A percentile compares a stretch with the other conserved stretches of the same genome.
Conservation (phyloP, 2,797 vertebrate species). For the Acropternis orthonyx region DNA sequence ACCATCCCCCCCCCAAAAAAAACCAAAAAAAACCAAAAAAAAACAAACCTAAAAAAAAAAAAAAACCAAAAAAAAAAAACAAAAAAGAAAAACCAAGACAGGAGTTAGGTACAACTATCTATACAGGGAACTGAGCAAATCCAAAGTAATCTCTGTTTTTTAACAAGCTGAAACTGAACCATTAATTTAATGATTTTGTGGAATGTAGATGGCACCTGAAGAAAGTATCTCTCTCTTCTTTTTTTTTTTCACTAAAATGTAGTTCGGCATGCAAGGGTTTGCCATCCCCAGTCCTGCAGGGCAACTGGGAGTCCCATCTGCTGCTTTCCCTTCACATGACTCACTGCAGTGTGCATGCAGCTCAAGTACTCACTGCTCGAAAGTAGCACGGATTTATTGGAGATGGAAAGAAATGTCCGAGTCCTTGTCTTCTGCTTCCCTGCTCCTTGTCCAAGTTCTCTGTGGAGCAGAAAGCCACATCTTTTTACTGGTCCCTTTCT, state of each 20-base stretch:
- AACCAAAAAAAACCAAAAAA: too few relatives aligned
- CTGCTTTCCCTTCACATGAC: neutral
- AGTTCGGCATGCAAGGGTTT: neutral
- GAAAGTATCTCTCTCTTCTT: neutral
- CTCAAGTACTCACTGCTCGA: neutral
- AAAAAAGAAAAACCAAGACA: neutral
- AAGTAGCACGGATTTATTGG: neutral
- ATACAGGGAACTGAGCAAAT: neutral
- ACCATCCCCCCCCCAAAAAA: too few relatives aligned
- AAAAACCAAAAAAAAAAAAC: neutral
- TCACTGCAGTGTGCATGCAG: rapidly evolving
- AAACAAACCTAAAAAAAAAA: too few relatives aligned
- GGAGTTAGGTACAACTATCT: neutral
- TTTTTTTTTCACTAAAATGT: neutral
- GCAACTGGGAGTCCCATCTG: neutral
- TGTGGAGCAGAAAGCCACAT: neutral
- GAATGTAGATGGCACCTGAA: neutral
- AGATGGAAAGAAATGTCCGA: neutral
- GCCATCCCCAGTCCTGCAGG: neutral
- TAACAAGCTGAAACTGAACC: neutral
- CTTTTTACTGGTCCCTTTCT: neutral
- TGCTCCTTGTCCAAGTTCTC: neutral
- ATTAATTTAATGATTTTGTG: neutral
- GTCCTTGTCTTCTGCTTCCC: neutral
- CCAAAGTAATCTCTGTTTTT: neutral